phyloP scores from a whole-genome alignment of 2,113 vertebrate genomes.

The Syngnathus typhle region DNA sequence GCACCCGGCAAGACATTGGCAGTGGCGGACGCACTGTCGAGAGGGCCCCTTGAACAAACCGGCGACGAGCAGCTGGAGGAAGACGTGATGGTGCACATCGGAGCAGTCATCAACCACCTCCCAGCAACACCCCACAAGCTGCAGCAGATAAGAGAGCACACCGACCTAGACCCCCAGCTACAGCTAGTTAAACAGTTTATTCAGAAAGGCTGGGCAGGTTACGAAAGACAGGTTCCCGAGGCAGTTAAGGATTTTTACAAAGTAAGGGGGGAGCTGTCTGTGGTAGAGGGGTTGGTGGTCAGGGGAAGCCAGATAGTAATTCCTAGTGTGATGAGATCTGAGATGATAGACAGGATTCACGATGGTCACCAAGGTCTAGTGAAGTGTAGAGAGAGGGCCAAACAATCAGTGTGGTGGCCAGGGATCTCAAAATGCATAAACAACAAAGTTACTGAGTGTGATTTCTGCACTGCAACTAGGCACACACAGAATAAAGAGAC shows the following conservation, averaged over 20 bases:
- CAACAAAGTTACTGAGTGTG: background rate
- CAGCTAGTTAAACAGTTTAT: background rate
- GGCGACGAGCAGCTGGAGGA: too few species aligned
- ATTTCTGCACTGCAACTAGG: background rate
- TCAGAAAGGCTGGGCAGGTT: background rate
- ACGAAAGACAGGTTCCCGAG: background rate
- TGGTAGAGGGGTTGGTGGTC: background rate
- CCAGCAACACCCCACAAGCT: background rate
- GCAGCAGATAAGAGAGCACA: background rate
- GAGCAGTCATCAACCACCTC: background rate
- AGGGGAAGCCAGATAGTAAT: background rate
- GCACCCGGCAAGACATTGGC: background rate
- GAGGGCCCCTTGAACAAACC: background rate
- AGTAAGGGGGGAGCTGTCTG: background rate
- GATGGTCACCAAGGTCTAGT: background rate
- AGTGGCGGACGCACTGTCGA: background rate
- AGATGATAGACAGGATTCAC: background rate
- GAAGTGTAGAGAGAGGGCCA: background rate
- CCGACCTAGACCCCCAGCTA: background rate
- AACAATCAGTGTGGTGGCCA: constrained; percentile 1
- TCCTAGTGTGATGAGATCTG: background rate
- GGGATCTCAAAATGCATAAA: background rate
- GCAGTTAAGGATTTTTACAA: background rate
- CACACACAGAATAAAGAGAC: background rate
- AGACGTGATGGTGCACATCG: background rate